Conservation (phyloP, 2,888 invertebrate genomes). For the Oscheius sp. region DNA sequence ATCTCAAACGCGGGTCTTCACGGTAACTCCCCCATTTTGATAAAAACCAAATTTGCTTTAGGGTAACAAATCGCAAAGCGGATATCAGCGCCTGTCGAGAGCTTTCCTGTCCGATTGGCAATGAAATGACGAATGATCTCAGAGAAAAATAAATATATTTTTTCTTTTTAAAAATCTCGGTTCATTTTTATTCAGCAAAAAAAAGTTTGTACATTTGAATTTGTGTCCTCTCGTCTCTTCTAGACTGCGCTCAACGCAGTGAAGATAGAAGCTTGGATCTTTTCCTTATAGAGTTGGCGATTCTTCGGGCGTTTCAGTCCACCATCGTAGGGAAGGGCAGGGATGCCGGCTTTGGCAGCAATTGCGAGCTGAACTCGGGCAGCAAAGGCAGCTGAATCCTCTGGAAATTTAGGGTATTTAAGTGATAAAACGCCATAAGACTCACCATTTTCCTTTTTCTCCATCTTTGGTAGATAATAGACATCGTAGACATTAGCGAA, state of each 20-base stretch:
- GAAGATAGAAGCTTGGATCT: conserved; percentile 1
- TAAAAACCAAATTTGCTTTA: neutral
- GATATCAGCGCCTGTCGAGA: conserved; percentile 1
- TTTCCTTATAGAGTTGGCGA: conserved; percentile 6
- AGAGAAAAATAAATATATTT: neutral
- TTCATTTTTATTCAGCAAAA: neutral
- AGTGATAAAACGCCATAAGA: neutral
- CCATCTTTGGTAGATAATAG: conserved; percentile 43
- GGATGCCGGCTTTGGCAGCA: conserved; percentile 33
- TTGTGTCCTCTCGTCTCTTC: neutral
- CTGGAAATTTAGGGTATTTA: conserved; percentile 28
- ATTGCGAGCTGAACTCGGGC: conserved; percentile 47
- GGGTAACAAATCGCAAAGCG: conserved; percentile 1
- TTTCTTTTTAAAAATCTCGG: neutral
- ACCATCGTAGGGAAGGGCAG: conserved; percentile 48
- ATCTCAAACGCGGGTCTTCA: conserved; percentile 44
- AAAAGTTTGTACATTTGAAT: neutral
- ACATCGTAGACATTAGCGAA: conserved; percentile 45
- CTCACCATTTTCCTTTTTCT: conserved; percentile 29
- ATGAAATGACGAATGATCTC: neutral
- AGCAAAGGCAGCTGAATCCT: conserved; percentile 46
- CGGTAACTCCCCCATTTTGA: neutral
- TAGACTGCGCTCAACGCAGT: neutral
- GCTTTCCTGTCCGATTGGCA: neutral
- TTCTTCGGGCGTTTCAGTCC: conserved; percentile 35